Percentiles rank a stretch among this genome's conserved stretches.
Evolutionary conservation across 92 coral and sea anemone genomes (phyloP).

Genomic region (Micromussa lordhowensis): DNA sequence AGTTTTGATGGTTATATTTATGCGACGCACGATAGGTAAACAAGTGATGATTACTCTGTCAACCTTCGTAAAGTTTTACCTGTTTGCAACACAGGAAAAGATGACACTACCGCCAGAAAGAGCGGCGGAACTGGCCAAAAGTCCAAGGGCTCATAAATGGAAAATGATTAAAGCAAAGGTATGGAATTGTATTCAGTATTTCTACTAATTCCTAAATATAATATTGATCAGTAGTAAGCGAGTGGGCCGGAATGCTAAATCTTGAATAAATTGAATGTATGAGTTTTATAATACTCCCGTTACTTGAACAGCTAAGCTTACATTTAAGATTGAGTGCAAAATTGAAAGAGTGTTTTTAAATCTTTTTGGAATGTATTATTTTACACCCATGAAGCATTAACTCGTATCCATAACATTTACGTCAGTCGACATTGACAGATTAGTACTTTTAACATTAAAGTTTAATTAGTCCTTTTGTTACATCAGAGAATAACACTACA

Average conservation of each 20-base stretch:
- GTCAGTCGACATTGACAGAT: slow-evolving; percentile 13
- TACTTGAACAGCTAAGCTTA: no score
- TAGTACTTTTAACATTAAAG: neutral
- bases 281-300: no score
- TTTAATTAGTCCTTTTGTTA: slow-evolving; percentile 25
- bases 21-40: slow-evolving; percentile 31
- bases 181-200: neutral
- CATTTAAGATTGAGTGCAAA: neutral
- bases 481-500: slow-evolving; percentile 7
- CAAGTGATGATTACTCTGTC: slow-evolving; percentile 7
- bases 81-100: slow-evolving; percentile 75
- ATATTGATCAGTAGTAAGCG: neutral
- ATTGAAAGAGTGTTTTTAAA: neutral
- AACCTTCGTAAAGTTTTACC: slow-evolving; percentile 14
- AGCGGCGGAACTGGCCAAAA: slow-evolving; percentile 88
- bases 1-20: slow-evolving; percentile 11
- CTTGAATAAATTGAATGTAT: neutral
- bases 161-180: slow-evolving; percentile 98
- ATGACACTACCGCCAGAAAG: slow-evolving; percentile 94
- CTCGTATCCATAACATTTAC: slow-evolving; percentile 14
- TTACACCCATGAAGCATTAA: neutral
- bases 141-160: slow-evolving; percentile 97
- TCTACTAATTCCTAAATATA: neutral
- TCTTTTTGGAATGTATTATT: neutral
- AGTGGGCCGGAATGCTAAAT: neutral